Conservation (phyloP, 2,888 invertebrate genomes). For the Amaurobius ferox region DNA sequence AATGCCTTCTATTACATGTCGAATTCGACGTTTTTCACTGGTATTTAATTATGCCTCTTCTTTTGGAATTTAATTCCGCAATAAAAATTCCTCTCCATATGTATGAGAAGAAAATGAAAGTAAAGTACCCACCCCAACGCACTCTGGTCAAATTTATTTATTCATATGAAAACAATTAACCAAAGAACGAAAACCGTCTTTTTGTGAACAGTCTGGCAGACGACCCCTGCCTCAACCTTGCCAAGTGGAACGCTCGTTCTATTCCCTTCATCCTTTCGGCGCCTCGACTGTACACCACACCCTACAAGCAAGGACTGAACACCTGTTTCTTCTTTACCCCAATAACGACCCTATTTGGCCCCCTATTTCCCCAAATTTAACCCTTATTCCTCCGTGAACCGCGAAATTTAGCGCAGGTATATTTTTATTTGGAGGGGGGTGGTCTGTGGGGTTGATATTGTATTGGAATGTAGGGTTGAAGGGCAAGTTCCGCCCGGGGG, state of each 20-base stretch:
- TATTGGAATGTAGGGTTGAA: background rate
- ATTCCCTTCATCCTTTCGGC: background rate
- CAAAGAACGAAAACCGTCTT: background rate
- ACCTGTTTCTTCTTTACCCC: background rate
- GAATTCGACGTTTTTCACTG: no score
- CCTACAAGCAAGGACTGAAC: background rate
- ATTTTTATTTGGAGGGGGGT: background rate
- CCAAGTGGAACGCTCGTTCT: background rate
- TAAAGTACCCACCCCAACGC: no score
- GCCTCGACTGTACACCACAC: slow-evolving; percentile 4
- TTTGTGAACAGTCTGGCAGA: background rate
- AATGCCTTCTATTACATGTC: no score
- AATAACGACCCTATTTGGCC: background rate
- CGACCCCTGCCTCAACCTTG: background rate
- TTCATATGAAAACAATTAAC: background rate
- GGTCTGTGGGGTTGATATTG: background rate
- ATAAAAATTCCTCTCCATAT: no score
- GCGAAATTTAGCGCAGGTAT: background rate
- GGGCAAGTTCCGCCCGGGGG: slow-evolving; percentile 1
- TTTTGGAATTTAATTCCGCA: no score
- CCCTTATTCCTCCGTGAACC: background rate
- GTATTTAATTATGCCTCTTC: no score
- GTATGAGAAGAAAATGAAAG: no score
- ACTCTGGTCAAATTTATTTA: background rate
- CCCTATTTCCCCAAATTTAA: background rate